Conservation (phyloP, 2,797 vertebrate species). For the Phrynocephalus forsythii region DNA sequence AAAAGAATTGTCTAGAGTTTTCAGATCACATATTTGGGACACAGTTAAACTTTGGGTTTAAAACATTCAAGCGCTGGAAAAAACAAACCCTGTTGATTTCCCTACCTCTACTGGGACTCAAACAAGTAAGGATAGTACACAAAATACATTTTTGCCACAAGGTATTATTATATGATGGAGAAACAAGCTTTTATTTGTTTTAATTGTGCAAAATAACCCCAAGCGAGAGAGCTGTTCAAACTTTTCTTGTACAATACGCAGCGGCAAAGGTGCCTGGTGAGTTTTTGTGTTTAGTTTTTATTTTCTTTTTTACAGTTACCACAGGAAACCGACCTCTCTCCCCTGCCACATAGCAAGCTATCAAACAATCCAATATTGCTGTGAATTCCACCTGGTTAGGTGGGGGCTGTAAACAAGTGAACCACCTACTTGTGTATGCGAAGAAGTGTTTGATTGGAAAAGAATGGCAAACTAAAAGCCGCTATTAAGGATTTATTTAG, state of each 20-base stretch:
- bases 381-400: background rate
- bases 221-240: background rate
- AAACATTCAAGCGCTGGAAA: too few relatives aligned
- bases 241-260: background rate
- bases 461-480: slow-evolving; percentile 18
- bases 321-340: background rate
- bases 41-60: too few relatives aligned
- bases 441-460: slow-evolving; percentile 27
- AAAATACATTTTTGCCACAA: background rate
- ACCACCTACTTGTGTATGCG: background rate
- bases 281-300: too few relatives aligned
- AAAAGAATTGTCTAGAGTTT: too few relatives aligned
- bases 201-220: background rate
- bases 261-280: fast-evolving
- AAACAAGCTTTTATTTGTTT: background rate
- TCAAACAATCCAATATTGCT: background rate
- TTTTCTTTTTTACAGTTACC: background rate
- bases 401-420: background rate
- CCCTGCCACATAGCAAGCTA: background rate
- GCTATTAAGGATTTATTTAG: slow-evolving; percentile 21
- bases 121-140: background rate
- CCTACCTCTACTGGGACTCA: background rate
- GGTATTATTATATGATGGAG: background rate
- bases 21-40: too few relatives aligned
- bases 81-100: background rate